Conservation (phyloP, 2,797 vertebrate species). For the Gadopsis marmoratus region DNA sequence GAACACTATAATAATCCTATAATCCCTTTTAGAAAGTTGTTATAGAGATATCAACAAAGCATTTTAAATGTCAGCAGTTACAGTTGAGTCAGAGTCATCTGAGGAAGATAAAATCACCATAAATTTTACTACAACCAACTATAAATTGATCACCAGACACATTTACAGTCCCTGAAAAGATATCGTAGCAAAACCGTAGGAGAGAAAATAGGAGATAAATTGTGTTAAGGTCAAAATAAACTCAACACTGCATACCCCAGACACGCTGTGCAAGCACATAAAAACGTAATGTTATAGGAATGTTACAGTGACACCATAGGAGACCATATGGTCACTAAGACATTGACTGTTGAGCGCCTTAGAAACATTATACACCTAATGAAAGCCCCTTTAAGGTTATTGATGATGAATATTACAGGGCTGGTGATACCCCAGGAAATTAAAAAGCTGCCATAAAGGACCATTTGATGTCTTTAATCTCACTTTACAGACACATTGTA, state of each 20-base stretch:
- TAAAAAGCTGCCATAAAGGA: slow-evolving; percentile 12
- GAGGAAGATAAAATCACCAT: slow-evolving; percentile 30
- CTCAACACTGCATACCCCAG: slow-evolving; percentile 16
- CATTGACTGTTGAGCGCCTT: slow-evolving; percentile 8
- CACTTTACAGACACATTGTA: slow-evolving; percentile 7
- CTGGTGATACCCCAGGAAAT: slow-evolving; percentile 25
- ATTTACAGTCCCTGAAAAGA: slow-evolving; percentile 20
- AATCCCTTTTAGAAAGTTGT: slow-evolving; percentile 9
- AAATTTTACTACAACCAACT: slow-evolving; percentile 7
- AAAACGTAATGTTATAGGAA: not conserved
- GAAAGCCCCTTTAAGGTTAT: slow-evolving; percentile 18
- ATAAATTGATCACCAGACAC: slow-evolving; percentile 41
- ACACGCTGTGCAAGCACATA: slow-evolving; percentile 4
- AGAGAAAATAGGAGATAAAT: slow-evolving; percentile 31
- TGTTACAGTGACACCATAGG: slow-evolving; percentile 18
- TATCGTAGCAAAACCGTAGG: not conserved
- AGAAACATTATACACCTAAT: slow-evolving; percentile 32
- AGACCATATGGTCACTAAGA: slow-evolving; percentile 23
- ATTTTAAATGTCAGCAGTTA: slow-evolving; percentile 15
- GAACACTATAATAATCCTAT: not conserved
- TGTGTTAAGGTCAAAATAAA: slow-evolving; percentile 33
- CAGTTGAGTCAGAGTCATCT: slow-evolving; percentile 26
- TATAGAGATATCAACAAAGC: slow-evolving; percentile 9
- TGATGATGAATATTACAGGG: slow-evolving; percentile 10
- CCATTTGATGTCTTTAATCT: slow-evolving; percentile 12